Base-by-base conservation (phyloP, 2,797 vertebrate species). In the Brachyrhaphis roseni region DNA sequence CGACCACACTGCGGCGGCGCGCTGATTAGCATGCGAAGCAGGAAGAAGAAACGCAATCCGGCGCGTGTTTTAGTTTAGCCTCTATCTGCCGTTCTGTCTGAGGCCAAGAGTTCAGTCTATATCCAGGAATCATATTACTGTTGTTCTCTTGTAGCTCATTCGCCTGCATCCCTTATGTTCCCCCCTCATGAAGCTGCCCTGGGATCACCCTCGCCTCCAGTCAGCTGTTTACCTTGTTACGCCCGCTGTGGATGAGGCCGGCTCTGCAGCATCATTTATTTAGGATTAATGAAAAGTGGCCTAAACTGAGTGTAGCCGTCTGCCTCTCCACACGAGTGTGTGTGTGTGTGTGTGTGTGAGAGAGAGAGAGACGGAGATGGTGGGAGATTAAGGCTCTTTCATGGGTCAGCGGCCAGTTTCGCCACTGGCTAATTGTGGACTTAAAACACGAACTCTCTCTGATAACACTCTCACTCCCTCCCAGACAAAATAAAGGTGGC, bases 201-300 rank as follows among this genome's bases (percentile, higher is more conserved):
- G 77, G 31, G 74, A 85, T 93, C 91, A 86, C 87, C 88, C 85
- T 76, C 4, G 45, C 80, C 83, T 71, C 59, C 84, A 78, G 72
- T 85, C 86, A 78, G 82, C 88, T 88, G 84, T 84, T 91, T 84
- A 86, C 88, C 84, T 89, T 71, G 36, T 89, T 88, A 87, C 79
- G 70, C 81, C 80, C 85, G 88, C 81, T 78, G 77, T 39, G 82
- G 74, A 82, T 78, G 80, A 84, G 88, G 85, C 89, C 76, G 41
- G 55, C 81, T 88, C 80, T 62, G 71, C 76, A 0, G 73, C 87
- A 93, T 93, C 72, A 92, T 92, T 93, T 94, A 93, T 93, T 94
- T 79, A 92, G 82, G 84, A 92, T 93, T 92, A 91, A 84, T 90
- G 87, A 90, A 92, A 94, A 91, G 90, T 90, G 86, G 87, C 90